Evolutionary conservation across 2,888 invertebrate genomes (phyloP), one percentile per base, ranked within the genome.

Genomic region (Nymphalis polychloros): DNA sequence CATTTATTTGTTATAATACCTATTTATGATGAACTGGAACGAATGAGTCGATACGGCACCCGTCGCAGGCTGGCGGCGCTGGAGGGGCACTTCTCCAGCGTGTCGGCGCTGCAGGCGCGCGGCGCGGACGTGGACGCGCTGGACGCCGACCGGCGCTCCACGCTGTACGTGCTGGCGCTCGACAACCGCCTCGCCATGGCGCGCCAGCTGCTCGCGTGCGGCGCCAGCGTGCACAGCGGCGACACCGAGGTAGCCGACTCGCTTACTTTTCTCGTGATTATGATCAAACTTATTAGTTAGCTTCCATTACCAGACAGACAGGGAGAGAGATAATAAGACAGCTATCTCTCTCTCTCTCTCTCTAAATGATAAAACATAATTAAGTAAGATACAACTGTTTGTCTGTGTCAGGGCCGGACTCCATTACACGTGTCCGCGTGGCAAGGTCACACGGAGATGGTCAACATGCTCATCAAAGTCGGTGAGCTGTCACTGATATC

Each of bases 401-500:
- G 52, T 50, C 75, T 93, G 53, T 78, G 79, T 0, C 81, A 95
- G 95, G 98, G 97, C 23, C 94, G 98, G 49, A 97, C 98, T 0
- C 97, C 98, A 0, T 88, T 98, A 16, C 98, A 98, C 83, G 98
- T 98, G 1, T 96, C 97, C 4, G 95, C 97, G 16, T 98, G 98
- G 97, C 98, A 98, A 83, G 98, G 98, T 0, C 98, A 99, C 82
- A 94, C 95, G 0, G 97, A 98, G 73, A 97, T 98, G 97, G 98
- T 98, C 0, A 96, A 96, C 72, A 87, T 98, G 46, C 91, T 98
- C 35, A 93, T 98, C 61, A 95, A 95, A 77, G 94, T 95, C 72
- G 94, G 94, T 94, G 75, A 88, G 90, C 84, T n/a, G 8, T 20
- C 2, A 1, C 13, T 41, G 13, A 41, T 10, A 41, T 10, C 35